Base-by-base conservation (phyloP, 2,113 vertebrate species). In the Pholis gunnellus region DNA sequence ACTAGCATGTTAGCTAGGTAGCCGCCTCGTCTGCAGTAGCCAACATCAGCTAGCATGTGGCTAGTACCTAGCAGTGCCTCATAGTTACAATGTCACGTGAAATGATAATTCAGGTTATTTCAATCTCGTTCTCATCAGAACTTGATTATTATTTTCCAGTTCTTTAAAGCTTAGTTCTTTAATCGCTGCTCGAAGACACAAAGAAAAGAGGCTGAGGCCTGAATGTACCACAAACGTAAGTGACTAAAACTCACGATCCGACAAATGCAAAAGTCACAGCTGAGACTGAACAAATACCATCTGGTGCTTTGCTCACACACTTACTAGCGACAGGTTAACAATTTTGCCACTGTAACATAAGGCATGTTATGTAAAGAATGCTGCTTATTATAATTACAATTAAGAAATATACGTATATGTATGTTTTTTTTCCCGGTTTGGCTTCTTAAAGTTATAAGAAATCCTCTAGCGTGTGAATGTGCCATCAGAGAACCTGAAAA, bases 171-270 rank as follows among this genome's bases (percentile, higher is more conserved):
- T 75, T 42, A 9, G 22, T n/a, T n/a, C n/a, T n/a, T n/a, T n/a
- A n/a, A 78, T 2, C 36, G 20, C 65, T 65, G 34, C 38, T 72
- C 25, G 48, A 68, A 86, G 10, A 50, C 11, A 74, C 29, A 81
- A 63, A 48, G 36, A 48, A 86, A 54, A 78, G 18, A 25, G 36
- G 5, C n/a, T 0, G 40, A 29, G 25, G 61, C 2, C 2, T 46
- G 27, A 64, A 63, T 72, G 17, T 20, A 54, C 31, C 46, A 25
- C 54, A 46, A 72, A 9, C 5, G 3, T 3, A 15, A 59, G 56
- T 15, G 56, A 59, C 56, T 57, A 13, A 13, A 57, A 57, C 54
- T 31, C 29, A 18, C 7, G 9, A 18, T 34, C 29, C 6, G 1
- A 31, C 6, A 59, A 59, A 59, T 59, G 6, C 17, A 56, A 56